Conservation (phyloP, 2,113 vertebrate species). For the Myanophis thanlyinensis region DNA sequence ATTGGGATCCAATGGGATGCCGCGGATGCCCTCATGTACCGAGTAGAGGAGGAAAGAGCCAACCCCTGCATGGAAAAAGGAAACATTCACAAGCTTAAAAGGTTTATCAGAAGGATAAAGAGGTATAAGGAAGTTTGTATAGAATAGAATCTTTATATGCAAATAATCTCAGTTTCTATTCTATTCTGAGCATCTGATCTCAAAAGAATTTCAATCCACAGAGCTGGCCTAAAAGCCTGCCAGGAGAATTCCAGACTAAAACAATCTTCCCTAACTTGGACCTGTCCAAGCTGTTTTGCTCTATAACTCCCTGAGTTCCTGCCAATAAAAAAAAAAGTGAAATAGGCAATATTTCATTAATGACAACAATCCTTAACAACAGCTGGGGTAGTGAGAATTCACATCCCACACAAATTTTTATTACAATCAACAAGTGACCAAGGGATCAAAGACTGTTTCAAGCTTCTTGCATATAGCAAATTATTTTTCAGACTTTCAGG, state of each 20-base stretch:
- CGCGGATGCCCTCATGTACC: conserved; percentile 92
- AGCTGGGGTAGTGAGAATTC: not conserved
- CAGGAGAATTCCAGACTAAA: not conserved
- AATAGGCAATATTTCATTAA: not conserved
- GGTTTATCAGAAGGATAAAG: not conserved
- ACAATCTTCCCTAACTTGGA: not conserved
- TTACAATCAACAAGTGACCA: not conserved
- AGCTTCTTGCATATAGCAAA: too few relatives aligned
- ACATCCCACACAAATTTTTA: not conserved
- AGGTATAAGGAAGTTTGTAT: too few relatives aligned
- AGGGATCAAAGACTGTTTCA: not conserved
- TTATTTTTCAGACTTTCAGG: not conserved
- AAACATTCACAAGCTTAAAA: not conserved
- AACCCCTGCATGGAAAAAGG: conserved; percentile 75
- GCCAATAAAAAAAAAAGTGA: not conserved
- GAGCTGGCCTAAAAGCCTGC: not conserved
- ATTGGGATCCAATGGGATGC: conserved; percentile 89
- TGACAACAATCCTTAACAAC: not conserved
- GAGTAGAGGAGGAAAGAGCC: conserved; percentile 96
- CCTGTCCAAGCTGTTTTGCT: not conserved
- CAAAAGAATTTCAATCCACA: not conserved
- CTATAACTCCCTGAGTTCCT: not conserved
- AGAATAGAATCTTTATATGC: not conserved
- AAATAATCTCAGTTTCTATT: not conserved
- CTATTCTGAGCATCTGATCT: not conserved